These are phyloP conservation scores for Corvus moneduloides DNA, from an alignment of 2,113 vertebrate genomes.

Conservation along the genomic window DNA sequence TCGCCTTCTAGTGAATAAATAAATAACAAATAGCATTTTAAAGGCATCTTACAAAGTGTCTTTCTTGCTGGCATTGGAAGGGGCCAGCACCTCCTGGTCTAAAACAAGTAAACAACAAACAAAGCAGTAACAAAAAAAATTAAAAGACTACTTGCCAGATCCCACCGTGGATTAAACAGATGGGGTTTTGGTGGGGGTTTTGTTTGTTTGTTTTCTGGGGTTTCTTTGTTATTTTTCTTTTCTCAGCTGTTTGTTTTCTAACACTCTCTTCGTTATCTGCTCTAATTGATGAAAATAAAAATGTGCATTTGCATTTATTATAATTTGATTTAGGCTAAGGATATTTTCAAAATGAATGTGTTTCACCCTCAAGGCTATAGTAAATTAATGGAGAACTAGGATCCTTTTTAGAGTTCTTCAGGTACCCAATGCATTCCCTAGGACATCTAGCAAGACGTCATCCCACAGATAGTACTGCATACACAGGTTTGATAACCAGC, in stretches of 20 bases:
- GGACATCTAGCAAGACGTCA: neutral
- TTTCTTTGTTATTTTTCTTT: neutral
- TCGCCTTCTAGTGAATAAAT: neutral
- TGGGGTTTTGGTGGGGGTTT: neutral
- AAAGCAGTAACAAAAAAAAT: neutral
- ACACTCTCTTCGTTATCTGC: neutral
- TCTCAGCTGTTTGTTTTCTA: neutral
- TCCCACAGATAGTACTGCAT: neutral
- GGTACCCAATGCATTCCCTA: neutral
- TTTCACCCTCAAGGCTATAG: neutral
- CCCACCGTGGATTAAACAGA: neutral
- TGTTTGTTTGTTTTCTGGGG: fast-evolving
- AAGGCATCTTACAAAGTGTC: neutral
- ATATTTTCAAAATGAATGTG: neutral
- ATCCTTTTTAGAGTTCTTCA: neutral
- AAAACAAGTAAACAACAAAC: neutral
- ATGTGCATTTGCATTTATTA: neutral
- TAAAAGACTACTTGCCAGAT: neutral
- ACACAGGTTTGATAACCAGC: neutral
- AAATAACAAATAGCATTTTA: neutral
- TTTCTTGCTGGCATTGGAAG: neutral
- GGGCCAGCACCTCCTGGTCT: neutral
- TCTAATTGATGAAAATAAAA: neutral
- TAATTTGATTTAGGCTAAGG: neutral
- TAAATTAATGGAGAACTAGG: neutral